Evolutionary conservation across 2,113 vertebrate genomes (phyloP).

Genomic region (Oceanodroma tethys): DNA sequence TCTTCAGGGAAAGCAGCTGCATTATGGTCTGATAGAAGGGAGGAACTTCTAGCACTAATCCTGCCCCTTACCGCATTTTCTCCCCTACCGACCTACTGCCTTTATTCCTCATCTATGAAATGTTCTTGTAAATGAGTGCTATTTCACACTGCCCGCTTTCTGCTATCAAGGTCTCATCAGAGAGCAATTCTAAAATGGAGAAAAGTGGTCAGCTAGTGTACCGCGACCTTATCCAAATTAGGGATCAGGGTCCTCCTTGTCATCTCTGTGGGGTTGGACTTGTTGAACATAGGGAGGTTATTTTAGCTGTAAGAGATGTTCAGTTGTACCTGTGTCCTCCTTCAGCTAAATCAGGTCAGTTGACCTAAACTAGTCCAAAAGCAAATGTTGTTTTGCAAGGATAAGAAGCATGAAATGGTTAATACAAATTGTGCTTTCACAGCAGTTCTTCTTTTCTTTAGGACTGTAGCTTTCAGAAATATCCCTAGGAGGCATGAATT

Average conservation of each 20-base stretch:
- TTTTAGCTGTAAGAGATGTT: not conserved
- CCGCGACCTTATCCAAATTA: not conserved
- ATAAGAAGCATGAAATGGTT: not conserved
- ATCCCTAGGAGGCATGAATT: not conserved
- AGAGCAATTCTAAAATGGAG: not conserved
- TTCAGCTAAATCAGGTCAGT: too few relatives aligned
- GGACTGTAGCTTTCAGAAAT: not conserved
- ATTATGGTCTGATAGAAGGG: not conserved
- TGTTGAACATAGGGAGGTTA: not conserved
- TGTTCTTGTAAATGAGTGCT: not conserved
- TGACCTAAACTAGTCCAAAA: not conserved
- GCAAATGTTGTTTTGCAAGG: not conserved
- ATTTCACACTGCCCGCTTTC: not conserved
- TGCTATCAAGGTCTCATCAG: not conserved
- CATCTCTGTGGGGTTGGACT: rapidly evolving
- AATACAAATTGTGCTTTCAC: not conserved
- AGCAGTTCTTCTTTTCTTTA: not conserved
- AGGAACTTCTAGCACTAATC: not conserved
- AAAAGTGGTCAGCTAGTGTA: not conserved
- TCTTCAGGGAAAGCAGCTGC: not conserved
- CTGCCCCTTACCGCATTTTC: not conserved
- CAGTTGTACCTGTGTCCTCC: not conserved
- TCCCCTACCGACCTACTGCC: not conserved
- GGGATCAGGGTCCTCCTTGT: not conserved
- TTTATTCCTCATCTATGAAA: not conserved